A percentile compares a stretch with the other conserved stretches of the same genome.
Evolutionary conservation across 2,797 vertebrate species (phyloP).

Genomic region (Pseudocheirus occidentalis): DNA sequence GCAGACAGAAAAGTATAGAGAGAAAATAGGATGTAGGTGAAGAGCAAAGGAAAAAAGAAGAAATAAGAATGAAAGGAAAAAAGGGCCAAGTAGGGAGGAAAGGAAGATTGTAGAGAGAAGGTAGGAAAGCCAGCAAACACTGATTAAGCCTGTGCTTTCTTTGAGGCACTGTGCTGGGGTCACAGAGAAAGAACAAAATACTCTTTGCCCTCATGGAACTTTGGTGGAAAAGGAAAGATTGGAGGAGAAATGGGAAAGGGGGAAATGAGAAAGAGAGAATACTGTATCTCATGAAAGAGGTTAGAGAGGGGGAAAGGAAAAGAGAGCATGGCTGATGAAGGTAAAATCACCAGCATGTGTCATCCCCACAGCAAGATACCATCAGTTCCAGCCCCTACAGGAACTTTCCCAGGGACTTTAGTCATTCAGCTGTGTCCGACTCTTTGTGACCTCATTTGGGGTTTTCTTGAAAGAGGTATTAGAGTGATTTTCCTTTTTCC

Average conservation of each 20-base stretch:
- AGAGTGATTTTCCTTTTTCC: too few relatives aligned
- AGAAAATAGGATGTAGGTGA: background rate
- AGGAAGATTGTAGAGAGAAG: background rate
- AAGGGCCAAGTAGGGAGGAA: background rate
- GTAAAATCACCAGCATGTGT: too few relatives aligned
- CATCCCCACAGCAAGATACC: accelerated
- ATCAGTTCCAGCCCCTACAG: too few relatives aligned
- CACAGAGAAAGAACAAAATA: background rate
- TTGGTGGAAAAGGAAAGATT: background rate
- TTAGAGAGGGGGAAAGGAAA: background rate
- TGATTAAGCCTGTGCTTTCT: background rate
- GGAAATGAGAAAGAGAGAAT: background rate
- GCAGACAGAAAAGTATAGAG: accelerated
- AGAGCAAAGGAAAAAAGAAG: background rate
- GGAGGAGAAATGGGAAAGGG: background rate
- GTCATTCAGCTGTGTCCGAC: too few relatives aligned
- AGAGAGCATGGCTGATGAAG: accelerated
- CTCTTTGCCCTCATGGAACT: background rate
- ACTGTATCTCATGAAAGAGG: background rate
- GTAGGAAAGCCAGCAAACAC: background rate
- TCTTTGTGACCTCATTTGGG: too few relatives aligned
- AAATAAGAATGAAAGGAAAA: too few relatives aligned
- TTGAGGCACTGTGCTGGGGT: background rate
- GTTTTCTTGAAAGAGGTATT: too few relatives aligned
- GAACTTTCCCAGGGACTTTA: background rate